Evolutionary conservation across 2,113 vertebrate genomes (phyloP).

Genomic region (cattle (Bos taurus)): DNA sequence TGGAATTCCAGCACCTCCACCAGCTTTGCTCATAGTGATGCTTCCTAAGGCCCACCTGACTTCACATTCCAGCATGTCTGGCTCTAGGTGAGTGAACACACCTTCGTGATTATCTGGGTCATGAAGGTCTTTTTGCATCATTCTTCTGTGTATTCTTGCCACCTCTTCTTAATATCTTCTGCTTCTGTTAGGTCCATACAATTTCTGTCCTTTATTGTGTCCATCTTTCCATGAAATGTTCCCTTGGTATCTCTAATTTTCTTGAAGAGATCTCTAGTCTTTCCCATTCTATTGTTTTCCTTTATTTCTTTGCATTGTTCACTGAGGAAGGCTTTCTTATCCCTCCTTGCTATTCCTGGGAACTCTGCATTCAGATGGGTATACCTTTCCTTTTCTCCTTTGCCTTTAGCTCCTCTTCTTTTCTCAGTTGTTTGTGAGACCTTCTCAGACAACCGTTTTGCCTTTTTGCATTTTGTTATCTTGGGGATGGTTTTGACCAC

Average conservation of each 20-base stretch:
- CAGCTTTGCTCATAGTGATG: not conserved
- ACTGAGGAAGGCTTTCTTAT: not conserved
- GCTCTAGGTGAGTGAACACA: not conserved
- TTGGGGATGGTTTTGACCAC: not conserved
- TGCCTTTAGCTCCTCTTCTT: not conserved
- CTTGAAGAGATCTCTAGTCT: not conserved
- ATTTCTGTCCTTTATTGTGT: not conserved
- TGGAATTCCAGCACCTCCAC: not conserved
- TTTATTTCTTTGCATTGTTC: not conserved
- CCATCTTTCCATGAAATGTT: not conserved
- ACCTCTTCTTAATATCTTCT: not conserved
- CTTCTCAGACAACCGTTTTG: not conserved
- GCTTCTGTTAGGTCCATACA: not conserved
- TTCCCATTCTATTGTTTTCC: not conserved
- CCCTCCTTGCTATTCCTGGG: not conserved
- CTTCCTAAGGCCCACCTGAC: not conserved
- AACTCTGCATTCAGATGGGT: not conserved
- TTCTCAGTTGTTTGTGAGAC: not conserved
- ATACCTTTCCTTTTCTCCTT: not conserved
- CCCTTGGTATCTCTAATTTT: not conserved
- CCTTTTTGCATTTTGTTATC: not conserved
- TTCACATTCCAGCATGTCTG: not conserved
- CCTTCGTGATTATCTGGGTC: rapidly evolving
- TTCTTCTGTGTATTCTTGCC: not conserved
- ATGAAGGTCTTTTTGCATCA: not conserved